Conservation (phyloP, 2,888 invertebrate genomes). For the Epistrophe grossulariae region DNA sequence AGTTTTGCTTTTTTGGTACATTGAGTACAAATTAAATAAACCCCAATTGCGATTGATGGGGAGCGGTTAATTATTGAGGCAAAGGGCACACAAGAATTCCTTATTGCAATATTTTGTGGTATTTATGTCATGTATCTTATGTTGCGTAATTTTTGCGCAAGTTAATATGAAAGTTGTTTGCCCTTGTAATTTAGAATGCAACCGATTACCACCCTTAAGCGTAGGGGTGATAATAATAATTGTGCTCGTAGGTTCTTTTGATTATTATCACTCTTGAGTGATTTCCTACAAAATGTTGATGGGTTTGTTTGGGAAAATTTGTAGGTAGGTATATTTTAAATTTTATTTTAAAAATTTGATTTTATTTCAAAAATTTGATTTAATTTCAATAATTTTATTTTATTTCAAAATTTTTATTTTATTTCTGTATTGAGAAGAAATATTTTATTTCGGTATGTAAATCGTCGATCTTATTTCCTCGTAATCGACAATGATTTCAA, state of each 20-base stretch:
- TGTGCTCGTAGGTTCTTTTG: slow-evolving; percentile 4
- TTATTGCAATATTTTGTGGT: slow-evolving; percentile 7
- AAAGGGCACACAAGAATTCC: slow-evolving; percentile 1
- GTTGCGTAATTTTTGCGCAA: slow-evolving; percentile 61
- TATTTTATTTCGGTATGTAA: slow-evolving; percentile 8
- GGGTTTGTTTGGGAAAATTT: not conserved
- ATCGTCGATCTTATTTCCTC: slow-evolving; percentile 41
- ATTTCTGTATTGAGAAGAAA: not conserved
- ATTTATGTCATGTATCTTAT: slow-evolving; percentile 23
- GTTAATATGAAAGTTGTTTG: slow-evolving; percentile 33
- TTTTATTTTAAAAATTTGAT: not conserved
- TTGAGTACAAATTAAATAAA: not conserved
- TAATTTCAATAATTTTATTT: no score
- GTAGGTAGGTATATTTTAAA: not conserved
- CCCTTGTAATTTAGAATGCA: slow-evolving; percentile 24
- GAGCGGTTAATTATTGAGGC: not conserved
- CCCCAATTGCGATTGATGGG: not conserved
- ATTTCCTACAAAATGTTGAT: not conserved
- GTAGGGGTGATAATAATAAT: not conserved
- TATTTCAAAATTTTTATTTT: not conserved
- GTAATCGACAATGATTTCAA: slow-evolving; percentile 45
- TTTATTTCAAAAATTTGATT: no score
- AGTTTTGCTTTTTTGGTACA: slow-evolving; percentile 25
- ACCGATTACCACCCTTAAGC: slow-evolving; percentile 44
- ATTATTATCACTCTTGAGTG: slow-evolving; percentile 11